Conservation (phyloP, 1,140 invertebrate genomes). For the Chymomyza costata region DNA sequence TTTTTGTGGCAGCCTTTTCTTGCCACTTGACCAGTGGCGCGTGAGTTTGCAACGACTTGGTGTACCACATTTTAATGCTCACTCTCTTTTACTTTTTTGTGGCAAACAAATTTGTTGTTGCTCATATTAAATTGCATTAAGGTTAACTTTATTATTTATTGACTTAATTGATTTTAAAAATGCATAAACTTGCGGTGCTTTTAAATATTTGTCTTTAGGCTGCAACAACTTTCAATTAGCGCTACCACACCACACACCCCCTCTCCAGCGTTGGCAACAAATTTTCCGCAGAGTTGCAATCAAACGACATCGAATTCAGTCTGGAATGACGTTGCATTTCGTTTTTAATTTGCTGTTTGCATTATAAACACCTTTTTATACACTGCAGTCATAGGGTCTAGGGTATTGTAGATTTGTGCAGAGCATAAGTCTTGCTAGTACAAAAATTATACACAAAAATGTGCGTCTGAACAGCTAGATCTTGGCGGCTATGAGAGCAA, state of each 20-base stretch:
- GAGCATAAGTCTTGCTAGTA: no score
- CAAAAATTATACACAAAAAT: no score
- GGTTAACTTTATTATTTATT: constrained; percentile 66
- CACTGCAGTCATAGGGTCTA: no score
- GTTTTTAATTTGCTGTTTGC: constrained; percentile 66
- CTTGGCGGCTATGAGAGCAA: neutral
- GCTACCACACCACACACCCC: constrained; percentile 13
- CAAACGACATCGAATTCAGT: neutral
- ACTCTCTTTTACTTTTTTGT: constrained; percentile 19
- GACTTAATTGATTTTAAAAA: constrained; percentile 75
- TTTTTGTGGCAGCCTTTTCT: constrained; percentile 35
- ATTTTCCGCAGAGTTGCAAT: no score
- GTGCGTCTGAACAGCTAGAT: no score
- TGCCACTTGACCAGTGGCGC: neutral
- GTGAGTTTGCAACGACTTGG: constrained; percentile 6
- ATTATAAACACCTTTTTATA: constrained; percentile 56
- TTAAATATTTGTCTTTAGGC: constrained; percentile 73
- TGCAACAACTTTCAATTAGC: constrained; percentile 66
- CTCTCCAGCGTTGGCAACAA: no score
- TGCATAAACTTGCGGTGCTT: constrained; percentile 69
- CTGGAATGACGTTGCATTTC: constrained; percentile 15
- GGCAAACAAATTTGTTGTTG: constrained; percentile 8
- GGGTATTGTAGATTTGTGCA: no score
- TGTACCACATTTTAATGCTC: constrained; percentile 32
- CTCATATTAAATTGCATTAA: constrained; percentile 65